Base-by-base conservation (phyloP, 2,797 vertebrate species). In the Aphelocoma californica region DNA sequence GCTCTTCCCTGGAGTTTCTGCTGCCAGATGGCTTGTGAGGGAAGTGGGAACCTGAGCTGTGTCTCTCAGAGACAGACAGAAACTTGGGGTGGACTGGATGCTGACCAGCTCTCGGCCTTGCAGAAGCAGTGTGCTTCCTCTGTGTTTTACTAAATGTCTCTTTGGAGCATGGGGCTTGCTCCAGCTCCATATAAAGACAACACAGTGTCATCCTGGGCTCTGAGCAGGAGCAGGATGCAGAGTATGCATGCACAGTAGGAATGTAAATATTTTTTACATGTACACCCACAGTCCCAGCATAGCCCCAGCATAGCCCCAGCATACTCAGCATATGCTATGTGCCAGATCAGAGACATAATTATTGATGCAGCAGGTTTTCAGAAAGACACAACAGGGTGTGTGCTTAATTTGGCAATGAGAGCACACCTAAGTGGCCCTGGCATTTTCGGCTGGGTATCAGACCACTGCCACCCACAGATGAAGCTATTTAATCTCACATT, bases 311-410 rank as follows among this genome's bases (percentile, higher is more conserved):
- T 62, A 85, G 40, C 40, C 40, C 40, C 40, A 40, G 40, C 40
- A 88, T 62, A 85, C n/a, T 81, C 75, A 69, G 75, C 32, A 2
- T 65, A 81, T 64, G 80, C 73, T 56, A 23, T 79, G 74, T 48
- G 71, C 83, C 83, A 81, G 88, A 94, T 56, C 85, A 91, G 19
- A 90, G 80, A 79, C 85, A 70, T 93, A 90, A 91, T 94, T 85
- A 95, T 90, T 87, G 86, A 95, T 97, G 91, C 81, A 92, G 88
- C 90, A 90, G 67, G 80, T 95, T 96, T 96, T 82, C 90, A 81
- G 75, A 94, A 96, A 93, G 90, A 93, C 83, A 93, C 78, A 96
- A 81, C 82, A 94, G 94, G 91, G 95, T 31, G 96, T 95, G 92
- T 80, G n/a, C 88, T 44, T 84, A n/a, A 88, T 96, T 94, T 95